Evolutionary conservation across 2,888 invertebrate genomes (phyloP).

Genomic region (Diaperis boleti): DNA sequence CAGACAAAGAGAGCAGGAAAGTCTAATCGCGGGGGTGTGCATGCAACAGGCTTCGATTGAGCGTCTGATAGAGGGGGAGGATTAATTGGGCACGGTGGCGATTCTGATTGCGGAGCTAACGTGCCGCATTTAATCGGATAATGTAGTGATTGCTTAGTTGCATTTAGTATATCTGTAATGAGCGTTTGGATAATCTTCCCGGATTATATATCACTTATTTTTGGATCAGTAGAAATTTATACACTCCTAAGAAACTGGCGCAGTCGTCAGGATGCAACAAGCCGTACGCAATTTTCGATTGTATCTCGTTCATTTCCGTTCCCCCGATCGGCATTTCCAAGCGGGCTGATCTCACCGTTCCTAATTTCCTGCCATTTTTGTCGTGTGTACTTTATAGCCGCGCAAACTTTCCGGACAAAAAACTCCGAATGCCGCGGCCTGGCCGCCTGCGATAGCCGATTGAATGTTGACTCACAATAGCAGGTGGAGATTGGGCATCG

Average conservation of each 20-base stretch:
- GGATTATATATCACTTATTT: too few species aligned
- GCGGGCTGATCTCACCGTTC: neutral
- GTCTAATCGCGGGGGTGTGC: conserved; percentile 14
- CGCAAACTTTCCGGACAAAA: neutral
- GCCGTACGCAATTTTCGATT: neutral
- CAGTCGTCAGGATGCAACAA: neutral
- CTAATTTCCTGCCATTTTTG: neutral
- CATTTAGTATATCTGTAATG: neutral
- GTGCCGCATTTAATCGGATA: neutral
- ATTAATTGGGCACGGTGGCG: conserved; percentile 12
- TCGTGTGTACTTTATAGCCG: neutral
- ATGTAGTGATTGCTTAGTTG: neutral
- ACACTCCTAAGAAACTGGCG: too few species aligned
- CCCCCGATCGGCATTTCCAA: neutral
- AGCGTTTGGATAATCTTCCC: too few species aligned
- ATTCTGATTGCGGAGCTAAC: neutral
- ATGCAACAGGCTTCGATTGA: conserved; percentile 31
- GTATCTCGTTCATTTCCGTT: neutral
- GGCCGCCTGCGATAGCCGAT: conserved; percentile 7
- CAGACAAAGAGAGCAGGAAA: conserved; percentile 17
- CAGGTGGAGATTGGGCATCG: neutral
- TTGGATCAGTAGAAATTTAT: too few species aligned
- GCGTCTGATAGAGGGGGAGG: neutral
- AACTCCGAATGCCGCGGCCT: conserved; percentile 1
- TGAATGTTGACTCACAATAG: conserved; percentile 19